phyloP scores from a whole-genome alignment of 2,797 vertebrate genomes.

The Kryptopterus vitreolus region DNA sequence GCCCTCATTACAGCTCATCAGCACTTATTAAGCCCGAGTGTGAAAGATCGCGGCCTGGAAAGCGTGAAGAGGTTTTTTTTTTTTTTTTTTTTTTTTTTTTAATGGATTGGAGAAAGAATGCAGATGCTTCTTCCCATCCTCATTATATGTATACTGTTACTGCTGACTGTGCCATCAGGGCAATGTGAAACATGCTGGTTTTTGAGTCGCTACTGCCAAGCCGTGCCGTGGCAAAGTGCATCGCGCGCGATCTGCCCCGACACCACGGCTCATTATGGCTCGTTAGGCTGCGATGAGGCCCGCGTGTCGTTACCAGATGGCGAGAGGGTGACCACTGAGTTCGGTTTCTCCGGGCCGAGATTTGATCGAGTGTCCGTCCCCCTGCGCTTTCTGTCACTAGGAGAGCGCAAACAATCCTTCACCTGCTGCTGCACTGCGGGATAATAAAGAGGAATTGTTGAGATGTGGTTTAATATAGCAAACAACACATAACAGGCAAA shows the following conservation, averaged over 20 bases:
- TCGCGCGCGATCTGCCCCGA: conserved; percentile 6
- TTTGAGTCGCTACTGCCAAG: conserved; percentile 27
- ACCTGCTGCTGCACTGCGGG: conserved; percentile 53
- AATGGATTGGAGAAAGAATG: conserved; percentile 36
- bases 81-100: conserved; percentile 21
- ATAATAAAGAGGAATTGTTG: conserved; percentile 4
- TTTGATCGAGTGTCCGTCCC: conserved; percentile 47
- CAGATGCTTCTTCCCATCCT: conserved; percentile 25
- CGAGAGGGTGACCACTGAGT: conserved; percentile 48
- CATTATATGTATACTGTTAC: conserved; percentile 24
- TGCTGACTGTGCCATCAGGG: conserved; percentile 29
- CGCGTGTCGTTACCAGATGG: conserved; percentile 52
- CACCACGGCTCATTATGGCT: conserved; percentile 41
- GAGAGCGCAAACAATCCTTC: conserved; percentile 49
- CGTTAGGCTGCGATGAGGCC: conserved; percentile 40
- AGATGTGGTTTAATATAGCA: background rate
- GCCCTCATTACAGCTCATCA: conserved; percentile 47
- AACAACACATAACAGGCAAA: conserved; percentile 12
- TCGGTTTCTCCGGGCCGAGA: conserved; percentile 44
- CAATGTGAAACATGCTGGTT: conserved; percentile 21
- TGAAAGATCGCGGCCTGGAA: conserved; percentile 42
- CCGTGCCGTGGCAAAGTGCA: conserved; percentile 31
- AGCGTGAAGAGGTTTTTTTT: conserved; percentile 21
- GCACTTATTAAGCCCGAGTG: conserved; percentile 44
- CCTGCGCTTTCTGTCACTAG: conserved; percentile 36